These are phyloP conservation scores for Trogon melanurus DNA, from an alignment of 2,113 vertebrate genomes.

Conservation along the genomic window DNA sequence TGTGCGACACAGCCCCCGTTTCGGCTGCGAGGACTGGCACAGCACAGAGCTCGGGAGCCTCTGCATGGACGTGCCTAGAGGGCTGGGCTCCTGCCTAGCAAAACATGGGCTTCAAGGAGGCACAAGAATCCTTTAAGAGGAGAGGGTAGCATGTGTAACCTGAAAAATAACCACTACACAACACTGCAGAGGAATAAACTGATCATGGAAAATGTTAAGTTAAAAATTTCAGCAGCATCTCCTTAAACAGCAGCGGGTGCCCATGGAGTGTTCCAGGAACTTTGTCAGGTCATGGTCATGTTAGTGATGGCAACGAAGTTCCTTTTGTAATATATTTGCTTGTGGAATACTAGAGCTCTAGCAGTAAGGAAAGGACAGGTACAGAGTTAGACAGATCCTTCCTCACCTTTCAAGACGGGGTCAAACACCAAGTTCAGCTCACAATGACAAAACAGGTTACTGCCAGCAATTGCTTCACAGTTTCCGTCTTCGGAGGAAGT, in stretches of 20 bases:
- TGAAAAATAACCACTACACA: background rate
- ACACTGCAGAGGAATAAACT: background rate
- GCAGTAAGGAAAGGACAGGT: background rate
- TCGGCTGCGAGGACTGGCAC: background rate
- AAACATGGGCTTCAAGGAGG: background rate
- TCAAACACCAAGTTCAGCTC: background rate
- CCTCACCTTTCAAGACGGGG: background rate
- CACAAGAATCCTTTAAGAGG: background rate
- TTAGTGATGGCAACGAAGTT: background rate
- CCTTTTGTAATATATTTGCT: background rate
- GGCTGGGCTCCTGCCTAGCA: background rate
- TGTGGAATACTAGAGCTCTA: background rate
- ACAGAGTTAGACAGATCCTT: background rate
- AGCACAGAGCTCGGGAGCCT: background rate
- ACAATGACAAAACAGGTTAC: background rate
- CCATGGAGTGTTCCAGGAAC: background rate
- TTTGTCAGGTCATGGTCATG: accelerated
- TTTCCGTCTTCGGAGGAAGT: slow-evolving; percentile 27
- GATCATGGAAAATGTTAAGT: too few species aligned
- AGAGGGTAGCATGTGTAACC: background rate
- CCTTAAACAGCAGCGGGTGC: background rate
- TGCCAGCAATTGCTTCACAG: background rate
- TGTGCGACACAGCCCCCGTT: accelerated
- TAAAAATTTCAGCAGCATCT: background rate
- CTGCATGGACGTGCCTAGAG: background rate